Conservation (phyloP, 2,113 vertebrate genomes). For the Siphamia tubifer region DNA sequence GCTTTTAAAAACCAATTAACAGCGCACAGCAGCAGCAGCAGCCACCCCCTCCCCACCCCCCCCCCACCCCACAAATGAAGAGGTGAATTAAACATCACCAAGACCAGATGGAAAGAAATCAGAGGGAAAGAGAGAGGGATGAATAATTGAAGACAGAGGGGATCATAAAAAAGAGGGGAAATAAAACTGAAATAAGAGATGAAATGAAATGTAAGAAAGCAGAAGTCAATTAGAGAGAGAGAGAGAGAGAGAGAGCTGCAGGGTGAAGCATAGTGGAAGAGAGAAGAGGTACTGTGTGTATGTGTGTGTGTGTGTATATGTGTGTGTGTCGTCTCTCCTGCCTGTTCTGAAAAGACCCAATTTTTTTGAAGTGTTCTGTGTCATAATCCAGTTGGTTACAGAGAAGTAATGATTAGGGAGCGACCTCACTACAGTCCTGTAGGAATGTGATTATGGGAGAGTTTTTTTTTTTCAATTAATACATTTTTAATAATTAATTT, state of each 20-base stretch:
- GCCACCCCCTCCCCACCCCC: not conserved
- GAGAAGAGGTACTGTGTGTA: conserved; percentile 27
- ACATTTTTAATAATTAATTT: too few species aligned
- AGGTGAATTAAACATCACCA: conserved; percentile 76
- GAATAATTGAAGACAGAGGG: conserved; percentile 73
- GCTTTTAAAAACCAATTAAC: conserved; percentile 76
- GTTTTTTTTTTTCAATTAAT: too few species aligned
- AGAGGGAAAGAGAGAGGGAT: conserved; percentile 60
- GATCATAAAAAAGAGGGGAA: conserved; percentile 63
- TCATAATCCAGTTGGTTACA: conserved; percentile 44
- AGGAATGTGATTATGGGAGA: not conserved
- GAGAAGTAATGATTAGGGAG: conserved; percentile 29
- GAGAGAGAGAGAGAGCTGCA: conserved; percentile 40
- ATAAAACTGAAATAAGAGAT: conserved; percentile 75
- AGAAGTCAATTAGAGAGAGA: conserved; percentile 71
- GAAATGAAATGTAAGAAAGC: conserved; percentile 74
- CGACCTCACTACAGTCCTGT: not conserved
- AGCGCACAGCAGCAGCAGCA: conserved; percentile 33
- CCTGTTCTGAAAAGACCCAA: conserved; percentile 30
- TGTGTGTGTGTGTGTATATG: conserved; percentile 19
- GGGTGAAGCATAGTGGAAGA: conserved; percentile 43
- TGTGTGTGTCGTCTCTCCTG: conserved; percentile 11
- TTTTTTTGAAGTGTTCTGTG: conserved; percentile 58
- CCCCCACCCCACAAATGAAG: conserved; percentile 53
- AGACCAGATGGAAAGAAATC: conserved; percentile 75